Conservation (phyloP, 2,113 vertebrate species). For the Actenoides lindsayi region DNA sequence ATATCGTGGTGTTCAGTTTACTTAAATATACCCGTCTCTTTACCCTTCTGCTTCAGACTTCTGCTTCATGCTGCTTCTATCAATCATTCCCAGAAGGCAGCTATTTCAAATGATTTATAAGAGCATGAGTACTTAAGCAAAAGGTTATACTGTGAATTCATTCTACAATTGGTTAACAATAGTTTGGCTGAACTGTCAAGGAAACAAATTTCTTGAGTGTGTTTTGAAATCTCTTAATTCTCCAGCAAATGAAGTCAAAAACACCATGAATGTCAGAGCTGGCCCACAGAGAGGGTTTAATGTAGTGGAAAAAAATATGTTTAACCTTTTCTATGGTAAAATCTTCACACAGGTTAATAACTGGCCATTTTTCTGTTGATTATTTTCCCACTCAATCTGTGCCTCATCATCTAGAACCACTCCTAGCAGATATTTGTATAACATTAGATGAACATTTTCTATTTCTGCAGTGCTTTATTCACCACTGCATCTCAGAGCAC, state of each 20-base stretch:
- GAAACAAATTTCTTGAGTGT: conserved; percentile 16
- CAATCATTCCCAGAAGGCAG: not conserved
- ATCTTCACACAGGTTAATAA: not conserved
- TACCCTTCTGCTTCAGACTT: not conserved
- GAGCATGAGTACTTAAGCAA: not conserved
- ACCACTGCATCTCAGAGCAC: not conserved
- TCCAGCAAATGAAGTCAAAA: not conserved
- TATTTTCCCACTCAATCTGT: not conserved
- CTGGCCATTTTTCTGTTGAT: not conserved
- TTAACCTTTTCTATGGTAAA: not conserved
- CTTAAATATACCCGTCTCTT: not conserved
- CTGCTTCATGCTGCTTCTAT: not conserved
- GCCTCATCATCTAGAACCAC: not conserved
- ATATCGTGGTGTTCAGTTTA: not conserved
- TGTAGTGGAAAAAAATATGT: not conserved
- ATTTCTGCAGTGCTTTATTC: not conserved
- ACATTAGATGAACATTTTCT: not conserved
- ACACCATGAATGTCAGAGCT: not conserved
- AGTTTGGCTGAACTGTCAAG: conserved; percentile 2
- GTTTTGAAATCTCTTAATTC: conserved; percentile 1
- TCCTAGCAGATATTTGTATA: not conserved
- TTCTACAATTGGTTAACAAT: not conserved
- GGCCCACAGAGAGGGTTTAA: not conserved
- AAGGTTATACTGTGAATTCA: not conserved
- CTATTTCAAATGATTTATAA: not conserved